Base-by-base conservation (phyloP, 2,797 vertebrate genomes). In the Chrysocyon brachyurus region DNA sequence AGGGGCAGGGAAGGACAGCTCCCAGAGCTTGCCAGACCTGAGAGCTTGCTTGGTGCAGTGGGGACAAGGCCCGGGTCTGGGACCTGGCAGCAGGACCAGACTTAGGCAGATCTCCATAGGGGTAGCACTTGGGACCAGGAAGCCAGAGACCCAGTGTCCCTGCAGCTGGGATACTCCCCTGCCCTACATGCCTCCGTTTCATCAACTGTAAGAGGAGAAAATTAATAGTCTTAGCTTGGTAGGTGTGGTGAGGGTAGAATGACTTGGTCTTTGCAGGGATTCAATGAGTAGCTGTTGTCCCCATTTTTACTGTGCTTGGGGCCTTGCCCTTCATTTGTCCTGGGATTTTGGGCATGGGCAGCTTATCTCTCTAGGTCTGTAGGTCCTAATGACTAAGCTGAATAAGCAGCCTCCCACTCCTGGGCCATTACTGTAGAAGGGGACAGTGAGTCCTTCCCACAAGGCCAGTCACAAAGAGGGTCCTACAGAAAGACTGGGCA, bases 141-240 rank as follows among this genome's bases (percentile, higher is more conserved):
- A 54, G 0, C 0, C 49, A 2, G 6, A 0, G 54, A 56, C 1
- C 15, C 86, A 4, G 1, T 21, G 56, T 94, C 66, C 40, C 31
- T 4, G 87, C 14, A 63, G 24, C 31, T 66, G 56, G 49, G 78
- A 79, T 28, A 64, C 36, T 10, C 57, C 33, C 12, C 52, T 46
- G 40, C 36, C 46, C 24, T 86, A 26, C 75, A 26, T 81, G 49
- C 40, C 88, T 95, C 81, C 33, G 64, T 86, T 96, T 92, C 64
- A 64, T 90, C 31, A 5, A 49, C 81, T 85, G 64, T 52, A 22
- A 81, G 31, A 4, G 28, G 57, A 63, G n/a, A 33, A 28, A 52
- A 26, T 59, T 82, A 75, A 33, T 5, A 19, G 49, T 72, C 56
- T 54, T n/a, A 26, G n/a, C 31, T 63, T 63, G 16, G 12, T 1